Conservation (phyloP, 1,140 invertebrate genomes). For the Probaryconus sp. region DNA sequence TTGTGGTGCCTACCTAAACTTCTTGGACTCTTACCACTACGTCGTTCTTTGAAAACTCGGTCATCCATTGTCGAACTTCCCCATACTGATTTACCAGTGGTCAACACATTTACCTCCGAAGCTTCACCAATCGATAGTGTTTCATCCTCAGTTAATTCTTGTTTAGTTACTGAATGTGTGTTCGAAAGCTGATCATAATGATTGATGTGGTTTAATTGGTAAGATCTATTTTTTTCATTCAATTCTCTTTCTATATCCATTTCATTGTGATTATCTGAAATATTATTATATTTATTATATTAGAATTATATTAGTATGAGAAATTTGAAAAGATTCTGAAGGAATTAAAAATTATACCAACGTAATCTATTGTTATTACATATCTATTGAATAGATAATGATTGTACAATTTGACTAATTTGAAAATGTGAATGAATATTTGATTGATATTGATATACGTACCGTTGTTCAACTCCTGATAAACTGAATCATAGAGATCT, state of each 20-base stretch:
- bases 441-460: too few species aligned
- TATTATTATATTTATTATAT: slow-evolving; percentile 11
- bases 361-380: too few species aligned
- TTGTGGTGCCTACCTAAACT: slow-evolving; percentile 80
- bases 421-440: too few species aligned
- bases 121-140: slow-evolving; percentile 79
- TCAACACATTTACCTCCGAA: slow-evolving; percentile 78
- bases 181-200: slow-evolving; percentile 65
- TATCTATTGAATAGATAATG: too few species aligned
- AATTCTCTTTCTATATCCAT: slow-evolving; percentile 81
- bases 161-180: slow-evolving; percentile 81
- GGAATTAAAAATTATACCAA: too few species aligned
- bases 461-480: slow-evolving; percentile 84
- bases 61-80: slow-evolving; percentile 74
- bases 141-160: slow-evolving; percentile 85
- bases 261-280: slow-evolving; percentile 72
- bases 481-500: slow-evolving; percentile 84
- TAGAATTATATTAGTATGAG: too few species aligned
- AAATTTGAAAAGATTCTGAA: too few species aligned
- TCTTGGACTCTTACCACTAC: slow-evolving; percentile 78
- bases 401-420: too few species aligned
- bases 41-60: slow-evolving; percentile 76
- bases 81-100: slow-evolving; percentile 73
- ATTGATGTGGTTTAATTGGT: slow-evolving; percentile 66
- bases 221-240: slow-evolving; percentile 68